Evolutionary conservation across 2,888 invertebrate genomes (phyloP).

Genomic region (Mystacides longicornis): DNA sequence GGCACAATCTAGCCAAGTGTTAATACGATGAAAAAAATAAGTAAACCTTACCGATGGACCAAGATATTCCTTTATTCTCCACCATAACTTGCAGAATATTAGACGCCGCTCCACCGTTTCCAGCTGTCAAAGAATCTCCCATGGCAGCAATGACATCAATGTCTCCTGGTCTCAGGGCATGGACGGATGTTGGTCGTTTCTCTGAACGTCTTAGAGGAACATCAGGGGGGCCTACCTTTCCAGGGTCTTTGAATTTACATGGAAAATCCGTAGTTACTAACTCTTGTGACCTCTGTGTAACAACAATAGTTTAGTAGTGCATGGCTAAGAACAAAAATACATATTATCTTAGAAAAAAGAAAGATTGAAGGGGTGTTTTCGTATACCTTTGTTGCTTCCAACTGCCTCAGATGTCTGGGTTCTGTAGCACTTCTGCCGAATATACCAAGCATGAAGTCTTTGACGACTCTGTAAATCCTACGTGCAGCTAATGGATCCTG

Average conservation of each 20-base stretch:
- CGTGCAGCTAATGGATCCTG: background rate
- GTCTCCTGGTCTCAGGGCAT: constrained; percentile 53
- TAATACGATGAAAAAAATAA: no score
- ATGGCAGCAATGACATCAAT: constrained; percentile 52
- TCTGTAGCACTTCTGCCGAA: constrained; percentile 17
- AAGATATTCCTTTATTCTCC: constrained; percentile 44
- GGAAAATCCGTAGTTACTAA: constrained; percentile 9
- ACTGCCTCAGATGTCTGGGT: constrained; percentile 10
- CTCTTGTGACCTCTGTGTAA: constrained; percentile 10
- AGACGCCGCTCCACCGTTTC: constrained; percentile 45
- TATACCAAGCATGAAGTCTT: constrained; percentile 11
- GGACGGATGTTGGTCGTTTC: constrained; percentile 44
- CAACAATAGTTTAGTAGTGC: no score
- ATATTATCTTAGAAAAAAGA: no score
- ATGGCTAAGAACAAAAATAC: no score
- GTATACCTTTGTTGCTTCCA: no score
- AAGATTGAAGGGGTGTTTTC: no score
- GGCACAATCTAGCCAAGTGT: no score
- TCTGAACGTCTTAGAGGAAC: constrained; percentile 18
- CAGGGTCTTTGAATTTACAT: constrained; percentile 9
- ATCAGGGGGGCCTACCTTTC: background rate
- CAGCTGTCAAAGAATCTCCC: constrained; percentile 56
- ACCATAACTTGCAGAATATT: constrained; percentile 37
- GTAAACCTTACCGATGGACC: constrained; percentile 40
- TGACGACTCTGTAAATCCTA: constrained; percentile 5